Percentiles rank a stretch among this genome's conserved stretches.
Evolutionary conservation across 2,113 vertebrate species (phyloP).

Genomic region (Salvelinus fontinalis): DNA sequence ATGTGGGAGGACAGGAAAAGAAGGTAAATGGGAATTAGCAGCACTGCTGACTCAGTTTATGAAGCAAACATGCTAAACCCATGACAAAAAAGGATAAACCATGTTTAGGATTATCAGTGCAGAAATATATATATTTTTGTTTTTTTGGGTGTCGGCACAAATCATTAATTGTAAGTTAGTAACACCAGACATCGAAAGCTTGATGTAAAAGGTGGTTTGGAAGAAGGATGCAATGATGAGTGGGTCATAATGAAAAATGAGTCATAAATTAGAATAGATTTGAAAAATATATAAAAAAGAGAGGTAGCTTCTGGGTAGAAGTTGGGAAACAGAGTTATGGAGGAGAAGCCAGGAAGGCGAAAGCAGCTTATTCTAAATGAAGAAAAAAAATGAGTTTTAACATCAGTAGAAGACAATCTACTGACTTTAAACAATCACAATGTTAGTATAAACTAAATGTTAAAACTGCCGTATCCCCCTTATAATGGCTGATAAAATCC

Average conservation of each 20-base stretch:
- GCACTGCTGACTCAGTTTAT: neutral
- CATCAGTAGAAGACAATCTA: too few species aligned
- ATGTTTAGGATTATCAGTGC: neutral
- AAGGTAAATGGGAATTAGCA: neutral
- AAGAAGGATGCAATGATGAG: neutral
- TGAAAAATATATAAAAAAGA: neutral
- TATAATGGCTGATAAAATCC: too few species aligned
- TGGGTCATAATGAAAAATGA: neutral
- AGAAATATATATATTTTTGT: neutral
- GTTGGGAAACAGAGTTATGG: too few species aligned
- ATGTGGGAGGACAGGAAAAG: neutral
- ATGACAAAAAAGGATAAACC: neutral
- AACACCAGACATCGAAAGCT: neutral
- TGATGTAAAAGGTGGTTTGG: neutral
- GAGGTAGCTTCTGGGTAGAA: too few species aligned
- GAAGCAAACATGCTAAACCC: neutral
- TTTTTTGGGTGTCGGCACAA: neutral
- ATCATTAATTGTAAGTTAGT: neutral
- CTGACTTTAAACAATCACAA: too few species aligned
- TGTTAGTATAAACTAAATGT: too few species aligned
- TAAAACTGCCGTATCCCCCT: too few species aligned
- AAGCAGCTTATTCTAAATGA: too few species aligned
- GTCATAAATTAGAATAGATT: neutral
- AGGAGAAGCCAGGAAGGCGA: too few species aligned
- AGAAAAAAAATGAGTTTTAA: too few species aligned